Conservation (phyloP, 2,888 invertebrate species). For the Lithodes maja region DNA sequence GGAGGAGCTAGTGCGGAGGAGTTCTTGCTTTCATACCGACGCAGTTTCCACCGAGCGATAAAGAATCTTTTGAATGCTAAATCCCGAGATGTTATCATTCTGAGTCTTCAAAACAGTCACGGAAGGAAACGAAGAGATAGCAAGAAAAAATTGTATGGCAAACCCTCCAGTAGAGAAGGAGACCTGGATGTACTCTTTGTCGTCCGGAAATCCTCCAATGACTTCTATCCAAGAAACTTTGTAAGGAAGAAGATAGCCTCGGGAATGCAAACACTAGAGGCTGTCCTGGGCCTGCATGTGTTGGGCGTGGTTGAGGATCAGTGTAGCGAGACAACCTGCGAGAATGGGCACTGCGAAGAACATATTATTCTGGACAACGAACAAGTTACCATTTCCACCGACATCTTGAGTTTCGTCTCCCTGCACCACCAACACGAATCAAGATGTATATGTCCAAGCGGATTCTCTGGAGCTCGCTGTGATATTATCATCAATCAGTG, state of each 20-base stretch:
- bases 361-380: conserved; percentile 80
- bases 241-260: conserved; percentile 77
- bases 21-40: conserved; percentile 79
- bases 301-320: conserved; percentile 82
- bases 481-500: conserved; percentile 86
- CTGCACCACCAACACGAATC: conserved; percentile 83
- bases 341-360: conserved; percentile 83
- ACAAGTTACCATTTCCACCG: conserved; percentile 82
- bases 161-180: conserved; percentile 15
- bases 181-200: conserved; percentile 66
- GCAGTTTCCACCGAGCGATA: conserved; percentile 72
- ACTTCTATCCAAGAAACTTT: conserved; percentile 57
- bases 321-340: conserved; percentile 82
- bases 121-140: conserved; percentile 45
- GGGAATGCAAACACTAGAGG: conserved; percentile 56
- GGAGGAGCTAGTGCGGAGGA: conserved; percentile 87
- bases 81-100: conserved; percentile 86
- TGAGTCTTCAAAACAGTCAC: conserved; percentile 83
- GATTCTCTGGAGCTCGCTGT: conserved; percentile 82
- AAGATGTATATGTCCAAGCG: conserved; percentile 89
- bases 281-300: conserved; percentile 80
- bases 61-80: conserved; percentile 84
- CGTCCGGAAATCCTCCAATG: conserved; percentile 53
- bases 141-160: conserved; percentile 46
- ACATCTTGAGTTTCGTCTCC: conserved; percentile 86